phyloP scores from a whole-genome alignment of 2,888 invertebrate species.

The Biston betularia region DNA sequence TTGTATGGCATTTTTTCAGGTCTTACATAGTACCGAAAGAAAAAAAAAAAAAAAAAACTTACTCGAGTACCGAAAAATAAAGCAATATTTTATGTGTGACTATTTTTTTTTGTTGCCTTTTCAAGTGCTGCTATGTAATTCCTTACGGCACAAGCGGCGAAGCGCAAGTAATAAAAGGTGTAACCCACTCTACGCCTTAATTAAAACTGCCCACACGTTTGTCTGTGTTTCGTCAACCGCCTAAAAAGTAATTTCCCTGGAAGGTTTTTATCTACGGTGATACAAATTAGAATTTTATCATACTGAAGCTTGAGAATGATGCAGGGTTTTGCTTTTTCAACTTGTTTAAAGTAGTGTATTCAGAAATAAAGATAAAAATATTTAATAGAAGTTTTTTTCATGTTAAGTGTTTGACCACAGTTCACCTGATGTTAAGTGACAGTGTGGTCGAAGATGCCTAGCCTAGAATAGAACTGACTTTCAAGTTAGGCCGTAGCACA shows the following conservation, averaged over 20 bases:
- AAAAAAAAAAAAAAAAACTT: too few relatives aligned
- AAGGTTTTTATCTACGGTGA: slow-evolving; percentile 1
- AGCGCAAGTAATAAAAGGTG: slow-evolving; percentile 17
- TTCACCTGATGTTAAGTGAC: too few relatives aligned
- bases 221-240: slow-evolving; percentile 8
- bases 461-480: too few relatives aligned
- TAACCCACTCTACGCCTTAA: slow-evolving; percentile 14
- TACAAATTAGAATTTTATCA: neutral
- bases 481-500: too few relatives aligned
- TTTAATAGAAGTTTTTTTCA: too few relatives aligned
- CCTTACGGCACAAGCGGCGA: neutral
- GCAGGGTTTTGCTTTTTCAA: neutral
- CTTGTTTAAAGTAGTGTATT: neutral
- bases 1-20: too few relatives aligned
- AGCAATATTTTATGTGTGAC: neutral
- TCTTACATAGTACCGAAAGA: neutral
- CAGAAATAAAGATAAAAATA: too few relatives aligned
- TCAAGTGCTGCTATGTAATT: neutral
- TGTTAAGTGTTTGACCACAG: too few relatives aligned
- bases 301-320: neutral
- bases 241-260: slow-evolving; percentile 4
- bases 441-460: too few relatives aligned
- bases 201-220: slow-evolving; percentile 16
- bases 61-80: too few relatives aligned
- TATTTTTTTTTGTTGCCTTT: neutral